Conservation (phyloP, 2,113 vertebrate species). For the Macrotis lagotis region DNA sequence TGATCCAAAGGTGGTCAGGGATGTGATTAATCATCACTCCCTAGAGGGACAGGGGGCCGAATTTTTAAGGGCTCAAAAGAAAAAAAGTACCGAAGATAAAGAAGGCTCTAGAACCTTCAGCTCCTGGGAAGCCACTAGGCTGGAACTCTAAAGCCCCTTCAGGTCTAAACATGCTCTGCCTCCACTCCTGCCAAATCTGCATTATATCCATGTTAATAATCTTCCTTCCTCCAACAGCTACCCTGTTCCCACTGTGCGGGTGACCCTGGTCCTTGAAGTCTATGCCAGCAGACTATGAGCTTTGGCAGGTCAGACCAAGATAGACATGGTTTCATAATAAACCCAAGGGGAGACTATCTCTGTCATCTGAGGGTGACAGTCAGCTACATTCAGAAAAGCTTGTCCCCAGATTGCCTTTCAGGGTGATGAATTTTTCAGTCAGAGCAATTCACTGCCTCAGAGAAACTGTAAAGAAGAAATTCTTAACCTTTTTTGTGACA, state of each 20-base stretch:
- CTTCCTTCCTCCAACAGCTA: not conserved
- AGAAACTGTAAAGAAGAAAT: not conserved
- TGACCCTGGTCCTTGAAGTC: not conserved
- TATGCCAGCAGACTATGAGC: not conserved
- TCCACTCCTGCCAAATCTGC: not conserved
- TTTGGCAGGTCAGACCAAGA: not conserved
- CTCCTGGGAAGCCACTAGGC: not conserved
- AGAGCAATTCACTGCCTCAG: not conserved
- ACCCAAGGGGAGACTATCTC: not conserved
- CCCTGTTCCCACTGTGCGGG: not conserved
- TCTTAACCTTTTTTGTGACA: not conserved
- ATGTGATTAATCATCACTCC: not conserved
- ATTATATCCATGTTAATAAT: not conserved
- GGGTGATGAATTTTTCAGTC: not conserved
- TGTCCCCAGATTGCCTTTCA: not conserved
- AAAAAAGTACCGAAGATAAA: not conserved
- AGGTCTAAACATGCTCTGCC: not conserved
- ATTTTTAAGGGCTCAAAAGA: not conserved
- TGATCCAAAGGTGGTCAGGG: not conserved
- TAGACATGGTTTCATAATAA: not conserved
- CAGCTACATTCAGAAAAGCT: not conserved
- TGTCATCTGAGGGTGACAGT: not conserved
- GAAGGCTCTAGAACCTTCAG: not conserved
- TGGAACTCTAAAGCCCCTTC: conserved; percentile 12
- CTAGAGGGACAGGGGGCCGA: not conserved